Evolutionary conservation across 2,888 invertebrate genomes (phyloP), one percentile per base, ranked within the genome.

Genomic region (Papilio protenor): DNA sequence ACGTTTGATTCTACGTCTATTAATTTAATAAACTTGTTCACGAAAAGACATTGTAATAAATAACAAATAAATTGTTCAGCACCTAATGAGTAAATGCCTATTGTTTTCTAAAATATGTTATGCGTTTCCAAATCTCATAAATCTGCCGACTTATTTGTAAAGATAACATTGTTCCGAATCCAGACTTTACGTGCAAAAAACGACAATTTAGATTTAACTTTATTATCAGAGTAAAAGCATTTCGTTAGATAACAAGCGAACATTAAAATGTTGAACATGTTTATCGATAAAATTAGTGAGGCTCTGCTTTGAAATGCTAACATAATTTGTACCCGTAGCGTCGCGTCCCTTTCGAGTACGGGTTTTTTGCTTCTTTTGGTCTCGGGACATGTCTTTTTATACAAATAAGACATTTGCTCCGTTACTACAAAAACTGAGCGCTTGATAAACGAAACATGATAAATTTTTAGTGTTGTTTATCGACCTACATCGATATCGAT

Each of bases 321-420:
- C 75, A 52, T 74, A 69, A 75, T 77, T 74, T 74, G 77, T 77
- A 74, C 70, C 74, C 74, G 73, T 57, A 40, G 49, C 76, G 66
- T 23, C 77, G 72, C 57, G 57, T 75, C 33, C 71, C 47, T 47
- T 10, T 71, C 18, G 49, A 55, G 27, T 49, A 18, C 71, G n/a
- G 55, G 18, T 71, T 75, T 74, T 75, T 59, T 33, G 21, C 23
- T 23, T 49, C 55, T 69, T 72, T 40, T 52, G 61, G 45, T 40
- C 61, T 47, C 79, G 74, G 77, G 80, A 72, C 76, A 74, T 78
- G 77, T 80, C 80, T 74, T 78, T 81, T 81, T 75, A 80, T 78
- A 85, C 84, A 86, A 86, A 87, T 86, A 87, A 84, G 87, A 87
- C 85, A 87, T 87, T 85, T 84, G 81, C 81, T 84, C 81, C 83